Percentiles rank a stretch among this genome's conserved stretches.
phyloP scores from a whole-genome alignment of 2,797 vertebrate genomes.

The Selene dorsalis region DNA sequence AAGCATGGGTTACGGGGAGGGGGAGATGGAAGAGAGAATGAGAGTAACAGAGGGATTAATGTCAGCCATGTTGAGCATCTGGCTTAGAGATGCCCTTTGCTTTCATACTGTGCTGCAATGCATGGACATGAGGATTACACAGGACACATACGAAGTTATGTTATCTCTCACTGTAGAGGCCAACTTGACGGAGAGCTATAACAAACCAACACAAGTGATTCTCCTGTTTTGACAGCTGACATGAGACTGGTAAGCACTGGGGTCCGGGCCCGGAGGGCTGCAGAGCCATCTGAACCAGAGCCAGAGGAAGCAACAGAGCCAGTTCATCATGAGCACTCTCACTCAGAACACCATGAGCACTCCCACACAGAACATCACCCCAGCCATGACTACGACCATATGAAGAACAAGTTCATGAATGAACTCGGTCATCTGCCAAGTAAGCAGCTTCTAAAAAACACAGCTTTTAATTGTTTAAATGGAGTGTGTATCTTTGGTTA shows the following conservation, averaged over 20 bases:
- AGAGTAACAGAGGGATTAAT: conserved; percentile 83
- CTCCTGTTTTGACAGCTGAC: conserved; percentile 55
- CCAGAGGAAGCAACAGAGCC: conserved; percentile 72
- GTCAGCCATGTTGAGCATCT: conserved; percentile 84
- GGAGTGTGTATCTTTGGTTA: not conserved
- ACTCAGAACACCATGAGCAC: conserved; percentile 68
- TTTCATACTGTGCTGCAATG: conserved; percentile 51
- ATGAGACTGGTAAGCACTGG: conserved; percentile 74
- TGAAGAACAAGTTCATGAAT: conserved; percentile 91
- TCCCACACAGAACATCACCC: conserved; percentile 69
- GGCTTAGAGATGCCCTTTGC: conserved; percentile 72
- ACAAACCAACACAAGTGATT: conserved; percentile 14
- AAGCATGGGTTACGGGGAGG: conserved; percentile 48
- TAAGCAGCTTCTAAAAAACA: conserved; percentile 66
- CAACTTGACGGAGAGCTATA: conserved; percentile 27
- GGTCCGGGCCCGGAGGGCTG: conserved; percentile 75
- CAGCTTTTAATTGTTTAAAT: not conserved
- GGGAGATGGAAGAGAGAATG: conserved; percentile 64
- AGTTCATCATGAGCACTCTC: conserved; percentile 64
- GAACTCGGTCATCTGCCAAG: conserved; percentile 84
- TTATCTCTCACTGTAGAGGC: conserved; percentile 28
- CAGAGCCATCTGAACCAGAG: conserved; percentile 75
- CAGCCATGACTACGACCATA: conserved; percentile 85
- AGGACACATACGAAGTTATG: conserved; percentile 46
- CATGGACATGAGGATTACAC: conserved; percentile 73